phyloP scores from a whole-genome alignment of 1,140 invertebrate species.

The Drosophila pallidifrons region DNA sequence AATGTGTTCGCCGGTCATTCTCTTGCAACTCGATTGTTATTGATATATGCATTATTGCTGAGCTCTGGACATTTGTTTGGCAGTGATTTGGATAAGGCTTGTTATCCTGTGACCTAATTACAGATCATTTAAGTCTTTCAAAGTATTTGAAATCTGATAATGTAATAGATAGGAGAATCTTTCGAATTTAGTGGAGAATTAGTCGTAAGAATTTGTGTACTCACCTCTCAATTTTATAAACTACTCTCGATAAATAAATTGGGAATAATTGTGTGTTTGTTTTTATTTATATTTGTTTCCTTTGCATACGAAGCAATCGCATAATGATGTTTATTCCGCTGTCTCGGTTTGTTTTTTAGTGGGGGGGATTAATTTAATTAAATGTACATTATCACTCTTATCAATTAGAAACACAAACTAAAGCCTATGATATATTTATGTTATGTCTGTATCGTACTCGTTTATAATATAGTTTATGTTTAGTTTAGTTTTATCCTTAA shows the following conservation, averaged over 20 bases:
- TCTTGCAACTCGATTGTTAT: neutral
- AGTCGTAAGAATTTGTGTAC: neutral
- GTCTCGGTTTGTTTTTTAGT: conserved; percentile 35
- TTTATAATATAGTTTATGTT: conserved; percentile 32
- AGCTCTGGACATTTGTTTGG: neutral
- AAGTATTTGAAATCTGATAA: neutral
- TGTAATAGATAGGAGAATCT: neutral
- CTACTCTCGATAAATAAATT: neutral
- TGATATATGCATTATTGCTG: conserved; percentile 12
- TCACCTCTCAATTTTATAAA: neutral
- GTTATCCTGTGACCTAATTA: neutral
- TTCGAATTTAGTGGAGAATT: too few species aligned
- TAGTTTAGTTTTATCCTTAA: conserved; percentile 46
- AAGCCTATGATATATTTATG: conserved; percentile 75
- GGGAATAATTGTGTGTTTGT: conserved; percentile 9
- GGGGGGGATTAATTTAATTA: conserved; percentile 51
- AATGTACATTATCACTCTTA: conserved; percentile 82
- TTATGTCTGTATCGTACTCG: conserved; percentile 39
- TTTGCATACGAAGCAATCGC: conserved; percentile 60
- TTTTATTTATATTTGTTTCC: conserved; percentile 28
- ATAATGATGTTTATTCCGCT: conserved; percentile 55
- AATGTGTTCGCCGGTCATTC: conserved; percentile 4
- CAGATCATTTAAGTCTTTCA: neutral
- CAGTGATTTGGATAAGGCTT: neutral
- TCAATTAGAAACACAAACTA: conserved; percentile 74